phyloP scores from a whole-genome alignment of 2,797 vertebrate genomes.

The Molossus alvarezi region DNA sequence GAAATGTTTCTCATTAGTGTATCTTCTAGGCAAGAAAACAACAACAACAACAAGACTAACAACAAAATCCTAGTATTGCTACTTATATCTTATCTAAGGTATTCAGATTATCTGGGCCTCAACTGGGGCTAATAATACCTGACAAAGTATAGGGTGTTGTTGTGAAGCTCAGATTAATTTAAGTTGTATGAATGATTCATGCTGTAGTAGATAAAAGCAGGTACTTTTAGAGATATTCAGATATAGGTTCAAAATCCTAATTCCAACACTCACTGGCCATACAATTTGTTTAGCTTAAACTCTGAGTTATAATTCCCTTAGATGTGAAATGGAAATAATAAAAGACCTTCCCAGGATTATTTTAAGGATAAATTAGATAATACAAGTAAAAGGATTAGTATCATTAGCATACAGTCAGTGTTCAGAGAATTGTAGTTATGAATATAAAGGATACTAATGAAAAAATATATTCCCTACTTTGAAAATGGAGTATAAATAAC shows the following conservation, averaged over 20 bases:
- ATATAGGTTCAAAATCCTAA: background rate
- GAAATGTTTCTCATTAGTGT: constrained; percentile 46
- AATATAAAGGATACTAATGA: constrained; percentile 18
- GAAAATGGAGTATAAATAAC: background rate
- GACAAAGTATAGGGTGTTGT: background rate
- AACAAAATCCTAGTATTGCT: constrained; percentile 34
- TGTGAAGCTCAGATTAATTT: constrained; percentile 33
- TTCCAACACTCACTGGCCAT: background rate
- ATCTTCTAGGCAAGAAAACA: constrained; percentile 53
- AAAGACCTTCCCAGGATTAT: constrained; percentile 39
- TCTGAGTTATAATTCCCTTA: constrained; percentile 5
- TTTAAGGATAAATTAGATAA: constrained; percentile 54
- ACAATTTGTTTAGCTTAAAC: background rate
- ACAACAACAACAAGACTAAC: background rate
- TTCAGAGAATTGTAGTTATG: background rate
- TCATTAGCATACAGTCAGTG: background rate
- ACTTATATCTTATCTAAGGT: constrained; percentile 16
- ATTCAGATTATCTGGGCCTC: constrained; percentile 21
- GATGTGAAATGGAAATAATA: background rate
- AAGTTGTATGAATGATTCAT: background rate
- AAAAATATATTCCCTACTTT: background rate
- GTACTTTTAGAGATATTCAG: background rate
- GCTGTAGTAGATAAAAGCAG: background rate
- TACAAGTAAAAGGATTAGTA: background rate
- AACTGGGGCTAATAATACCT: background rate